phyloP scores from a whole-genome alignment of 2,113 vertebrate genomes.

The Neomonachus schauinslandi region DNA sequence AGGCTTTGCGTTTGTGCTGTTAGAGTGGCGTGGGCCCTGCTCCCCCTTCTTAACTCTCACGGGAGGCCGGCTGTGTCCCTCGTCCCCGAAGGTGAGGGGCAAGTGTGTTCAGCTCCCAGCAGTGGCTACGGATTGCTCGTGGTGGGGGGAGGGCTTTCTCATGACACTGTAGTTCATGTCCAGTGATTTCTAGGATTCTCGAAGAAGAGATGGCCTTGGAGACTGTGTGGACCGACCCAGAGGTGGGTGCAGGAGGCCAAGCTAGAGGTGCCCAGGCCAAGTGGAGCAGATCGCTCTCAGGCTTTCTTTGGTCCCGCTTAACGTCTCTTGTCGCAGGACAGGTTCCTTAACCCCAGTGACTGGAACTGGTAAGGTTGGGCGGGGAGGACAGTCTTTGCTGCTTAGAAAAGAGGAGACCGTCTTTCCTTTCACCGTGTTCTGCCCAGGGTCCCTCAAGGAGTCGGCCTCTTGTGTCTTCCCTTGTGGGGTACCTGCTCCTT shows the following conservation, averaged over 20 bases:
- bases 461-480: neutral
- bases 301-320: neutral
- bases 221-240: neutral
- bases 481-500: neutral
- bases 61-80: neutral
- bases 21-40: accelerated
- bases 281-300: neutral
- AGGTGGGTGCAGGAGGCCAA: neutral
- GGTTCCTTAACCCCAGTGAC: neutral
- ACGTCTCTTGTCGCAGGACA: accelerated
- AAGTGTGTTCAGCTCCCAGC: neutral
- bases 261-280: neutral
- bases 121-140: accelerated
- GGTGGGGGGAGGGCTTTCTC: neutral
- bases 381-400: neutral
- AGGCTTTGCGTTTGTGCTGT: neutral
- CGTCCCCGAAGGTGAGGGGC: accelerated
- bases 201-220: neutral
- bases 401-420: neutral
- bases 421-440: neutral
- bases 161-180: no score
- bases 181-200: neutral
- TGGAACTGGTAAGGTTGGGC: neutral
- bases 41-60: neutral
- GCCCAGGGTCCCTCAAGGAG: neutral